phyloP scores from a whole-genome alignment of 2,888 invertebrate genomes.

The Megastigmus dorsalis region DNA sequence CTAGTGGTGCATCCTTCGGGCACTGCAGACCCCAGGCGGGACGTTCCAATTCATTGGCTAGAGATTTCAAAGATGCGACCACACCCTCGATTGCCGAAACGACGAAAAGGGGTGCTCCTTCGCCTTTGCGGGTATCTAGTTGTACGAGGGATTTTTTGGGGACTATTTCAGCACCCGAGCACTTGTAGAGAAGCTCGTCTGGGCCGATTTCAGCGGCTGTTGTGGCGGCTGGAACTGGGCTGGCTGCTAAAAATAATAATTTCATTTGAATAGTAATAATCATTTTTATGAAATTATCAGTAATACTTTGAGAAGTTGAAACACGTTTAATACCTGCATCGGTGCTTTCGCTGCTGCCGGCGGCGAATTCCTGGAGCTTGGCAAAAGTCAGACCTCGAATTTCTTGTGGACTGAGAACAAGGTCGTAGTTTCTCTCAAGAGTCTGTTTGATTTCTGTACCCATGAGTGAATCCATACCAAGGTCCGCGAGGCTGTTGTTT shows the following conservation, averaged over 20 bases:
- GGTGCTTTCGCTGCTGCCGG: conserved; percentile 51
- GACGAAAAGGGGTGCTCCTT: conserved; percentile 79
- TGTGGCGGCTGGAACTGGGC: conserved; percentile 59
- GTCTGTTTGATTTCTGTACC: conserved; percentile 99
- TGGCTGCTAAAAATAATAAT: conserved; percentile 35
- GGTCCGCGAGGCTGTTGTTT: conserved; percentile 89
- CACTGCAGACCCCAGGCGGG: conserved; percentile 95
- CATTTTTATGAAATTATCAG: background rate
- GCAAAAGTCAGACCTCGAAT: conserved; percentile 90
- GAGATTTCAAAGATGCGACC: conserved; percentile 81
- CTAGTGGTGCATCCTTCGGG: conserved; percentile 84
- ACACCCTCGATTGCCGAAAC: conserved; percentile 93
- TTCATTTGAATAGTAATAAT: conserved; percentile 5
- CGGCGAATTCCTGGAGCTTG: conserved; percentile 79
- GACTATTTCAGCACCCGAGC: conserved; percentile 80
- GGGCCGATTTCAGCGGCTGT: conserved; percentile 55
- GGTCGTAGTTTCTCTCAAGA: conserved; percentile 92
- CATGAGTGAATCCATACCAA: conserved; percentile 99
- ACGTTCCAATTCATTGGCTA: conserved; percentile 84
- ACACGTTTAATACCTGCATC: conserved; percentile 51
- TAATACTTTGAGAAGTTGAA: conserved; percentile 2
- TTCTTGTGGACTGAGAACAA: conserved; percentile 92
- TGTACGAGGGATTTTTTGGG: conserved; percentile 84
- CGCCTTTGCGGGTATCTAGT: conserved; percentile 78
- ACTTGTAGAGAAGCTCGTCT: conserved; percentile 72